Evolutionary conservation across 1,140 invertebrate species (phyloP).

Genomic region (Zaprionus ghesquierei): DNA sequence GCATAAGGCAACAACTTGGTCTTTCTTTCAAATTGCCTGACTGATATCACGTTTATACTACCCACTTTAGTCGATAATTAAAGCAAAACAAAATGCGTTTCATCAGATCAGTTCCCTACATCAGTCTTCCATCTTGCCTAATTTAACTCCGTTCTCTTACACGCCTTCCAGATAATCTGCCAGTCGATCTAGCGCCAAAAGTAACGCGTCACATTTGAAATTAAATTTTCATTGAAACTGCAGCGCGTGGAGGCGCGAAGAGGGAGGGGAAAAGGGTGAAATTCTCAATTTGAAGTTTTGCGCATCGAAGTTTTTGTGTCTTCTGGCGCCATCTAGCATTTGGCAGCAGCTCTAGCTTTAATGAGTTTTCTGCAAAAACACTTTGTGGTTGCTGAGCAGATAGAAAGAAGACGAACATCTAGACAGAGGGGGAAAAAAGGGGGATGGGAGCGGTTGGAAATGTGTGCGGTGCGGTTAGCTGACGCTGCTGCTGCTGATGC

Average conservation of each 20-base stretch:
- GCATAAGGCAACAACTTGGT: too few species aligned
- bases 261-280: background rate
- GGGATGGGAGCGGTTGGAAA: background rate
- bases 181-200: background rate
- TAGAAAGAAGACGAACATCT: background rate
- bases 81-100: too few species aligned
- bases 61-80: too few species aligned
- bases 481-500: background rate
- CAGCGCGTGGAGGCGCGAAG: background rate
- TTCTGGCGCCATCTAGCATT: conserved; percentile 5
- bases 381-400: conserved; percentile 14
- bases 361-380: conserved; percentile 26
- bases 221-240: background rate
- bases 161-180: background rate
- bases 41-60: too few species aligned
- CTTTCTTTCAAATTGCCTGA: too few species aligned
- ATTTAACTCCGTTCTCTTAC: too few species aligned
- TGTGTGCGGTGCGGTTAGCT: conserved; percentile 12
- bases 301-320: background rate
- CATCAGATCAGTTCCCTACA: too few species aligned
- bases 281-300: conserved; percentile 15
- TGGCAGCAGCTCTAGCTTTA: conserved; percentile 17
- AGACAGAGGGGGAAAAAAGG: background rate
- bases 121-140: too few species aligned
- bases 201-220: background rate